Percentiles rank a stretch among this genome's conserved stretches.
phyloP scores from a whole-genome alignment of 2,113 vertebrate species.

The Marmota flaviventris region DNA sequence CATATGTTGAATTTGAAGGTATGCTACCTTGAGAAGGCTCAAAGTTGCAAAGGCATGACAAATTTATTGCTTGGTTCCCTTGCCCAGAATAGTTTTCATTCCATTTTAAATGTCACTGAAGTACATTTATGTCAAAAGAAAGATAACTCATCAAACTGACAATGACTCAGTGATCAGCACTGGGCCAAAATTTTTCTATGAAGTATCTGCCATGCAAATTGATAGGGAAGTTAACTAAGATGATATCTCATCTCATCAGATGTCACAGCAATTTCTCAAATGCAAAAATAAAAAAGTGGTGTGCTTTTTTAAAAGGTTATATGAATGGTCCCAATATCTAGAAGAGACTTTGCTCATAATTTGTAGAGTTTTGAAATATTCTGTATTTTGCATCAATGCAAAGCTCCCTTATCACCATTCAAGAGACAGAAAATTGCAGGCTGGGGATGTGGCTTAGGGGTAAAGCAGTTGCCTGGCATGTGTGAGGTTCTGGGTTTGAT shows the following conservation, averaged over 20 bases:
- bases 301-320: not conserved
- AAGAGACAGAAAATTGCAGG: slow-evolving; percentile 24
- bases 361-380: slow-evolving; percentile 20
- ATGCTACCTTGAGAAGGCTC: slow-evolving; percentile 55
- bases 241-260: slow-evolving; percentile 78
- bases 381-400: not conserved
- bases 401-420: slow-evolving; percentile 2
- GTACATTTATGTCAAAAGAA: slow-evolving; percentile 67
- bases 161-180: slow-evolving; percentile 81
- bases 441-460: too few relatives aligned
- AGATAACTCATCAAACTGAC: slow-evolving; percentile 76
- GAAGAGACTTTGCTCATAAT: not conserved
- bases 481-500: too few relatives aligned
- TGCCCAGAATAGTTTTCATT: slow-evolving; percentile 27
- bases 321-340: not conserved
- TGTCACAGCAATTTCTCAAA: slow-evolving; percentile 72
- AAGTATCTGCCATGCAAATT: slow-evolving; percentile 83
- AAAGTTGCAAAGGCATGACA: slow-evolving; percentile 30
- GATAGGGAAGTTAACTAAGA: slow-evolving; percentile 68
- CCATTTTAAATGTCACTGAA: slow-evolving; percentile 70
- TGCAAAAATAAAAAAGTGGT: slow-evolving; percentile 61
- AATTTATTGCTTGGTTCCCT: slow-evolving; percentile 62
- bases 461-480: too few relatives aligned
- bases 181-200: slow-evolving; percentile 59
- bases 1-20: slow-evolving; percentile 69